Evolutionary conservation across 2,113 vertebrate species (phyloP).

Genomic region (Vulpes lagopus): DNA sequence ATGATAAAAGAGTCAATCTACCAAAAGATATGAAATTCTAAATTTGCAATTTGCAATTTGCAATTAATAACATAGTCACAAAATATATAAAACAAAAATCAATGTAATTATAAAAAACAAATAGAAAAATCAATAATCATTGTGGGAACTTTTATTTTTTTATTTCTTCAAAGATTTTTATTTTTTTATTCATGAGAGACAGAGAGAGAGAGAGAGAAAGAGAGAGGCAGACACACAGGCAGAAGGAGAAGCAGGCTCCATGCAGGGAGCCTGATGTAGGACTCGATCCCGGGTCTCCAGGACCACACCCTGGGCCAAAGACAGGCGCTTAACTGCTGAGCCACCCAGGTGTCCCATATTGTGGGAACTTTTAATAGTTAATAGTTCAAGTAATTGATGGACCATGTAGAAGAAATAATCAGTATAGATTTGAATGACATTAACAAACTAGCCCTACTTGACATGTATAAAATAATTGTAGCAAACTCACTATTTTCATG

Average conservation of each 20-base stretch:
- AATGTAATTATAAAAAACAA: not conserved
- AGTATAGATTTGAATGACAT: not conserved
- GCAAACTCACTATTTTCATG: not conserved
- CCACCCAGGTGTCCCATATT: not conserved
- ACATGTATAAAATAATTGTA: not conserved
- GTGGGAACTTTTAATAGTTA: not conserved
- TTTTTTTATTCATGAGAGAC: too few relatives aligned
- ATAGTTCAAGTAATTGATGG: not conserved
- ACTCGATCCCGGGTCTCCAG: too few relatives aligned
- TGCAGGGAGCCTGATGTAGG: too few relatives aligned
- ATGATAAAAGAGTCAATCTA: not conserved
- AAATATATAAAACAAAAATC: not conserved
- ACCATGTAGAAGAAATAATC: not conserved
- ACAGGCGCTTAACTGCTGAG: too few relatives aligned
- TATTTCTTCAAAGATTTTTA: too few relatives aligned
- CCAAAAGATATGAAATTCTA: not conserved
- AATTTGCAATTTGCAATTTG: not conserved
- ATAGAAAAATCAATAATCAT: slow-evolving; percentile 18
- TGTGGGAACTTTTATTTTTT: not conserved
- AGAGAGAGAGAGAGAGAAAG: too few relatives aligned
- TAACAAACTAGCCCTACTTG: not conserved
- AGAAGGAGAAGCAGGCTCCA: too few relatives aligned
- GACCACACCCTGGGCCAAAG: too few relatives aligned
- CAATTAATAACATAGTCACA: not conserved
- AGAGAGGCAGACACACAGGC: too few relatives aligned